A percentile compares a stretch with the other conserved stretches of the same genome.
phyloP scores from a whole-genome alignment of 2,113 vertebrate species.

The Crotalus viridis region DNA sequence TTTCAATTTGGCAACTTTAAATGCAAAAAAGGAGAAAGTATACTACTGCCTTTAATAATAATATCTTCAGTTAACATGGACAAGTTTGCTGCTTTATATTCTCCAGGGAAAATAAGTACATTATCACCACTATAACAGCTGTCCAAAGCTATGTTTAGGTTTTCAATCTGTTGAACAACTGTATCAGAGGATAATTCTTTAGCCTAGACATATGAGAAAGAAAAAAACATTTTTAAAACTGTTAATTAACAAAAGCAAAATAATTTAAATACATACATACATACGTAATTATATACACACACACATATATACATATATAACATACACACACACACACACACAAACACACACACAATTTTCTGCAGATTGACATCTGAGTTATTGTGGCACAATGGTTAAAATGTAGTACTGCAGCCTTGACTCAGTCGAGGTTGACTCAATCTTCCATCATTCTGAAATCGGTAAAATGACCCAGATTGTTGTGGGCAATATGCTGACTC shows the following conservation, averaged over 20 bases:
- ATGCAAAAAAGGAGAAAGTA: neutral
- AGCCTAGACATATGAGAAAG: conserved; percentile 20
- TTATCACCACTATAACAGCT: conserved; percentile 63
- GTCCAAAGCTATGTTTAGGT: conserved; percentile 60
- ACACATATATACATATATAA: too few species aligned
- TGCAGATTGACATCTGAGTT: too few species aligned
- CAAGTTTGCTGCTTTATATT: conserved; percentile 64
- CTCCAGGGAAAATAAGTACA: conserved; percentile 60
- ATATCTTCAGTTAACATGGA: conserved; percentile 65
- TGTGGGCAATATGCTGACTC: neutral
- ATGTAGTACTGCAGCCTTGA: too few species aligned
- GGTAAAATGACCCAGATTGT: too few species aligned
- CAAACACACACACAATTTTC: too few species aligned
- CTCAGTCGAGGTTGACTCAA: too few species aligned
- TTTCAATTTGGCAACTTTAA: neutral
- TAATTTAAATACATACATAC: neutral
- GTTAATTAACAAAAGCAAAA: neutral
- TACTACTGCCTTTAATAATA: conserved; percentile 51
- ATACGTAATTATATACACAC: too few species aligned
- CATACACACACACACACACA: too few species aligned
- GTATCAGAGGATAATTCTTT: conserved; percentile 59
- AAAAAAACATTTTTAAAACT: neutral
- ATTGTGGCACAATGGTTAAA: too few species aligned
- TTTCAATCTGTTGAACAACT: conserved; percentile 55
- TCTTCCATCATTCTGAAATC: too few species aligned